Conservation (phyloP, 2,888 invertebrate species). For the Hypomecis atomaria region DNA sequence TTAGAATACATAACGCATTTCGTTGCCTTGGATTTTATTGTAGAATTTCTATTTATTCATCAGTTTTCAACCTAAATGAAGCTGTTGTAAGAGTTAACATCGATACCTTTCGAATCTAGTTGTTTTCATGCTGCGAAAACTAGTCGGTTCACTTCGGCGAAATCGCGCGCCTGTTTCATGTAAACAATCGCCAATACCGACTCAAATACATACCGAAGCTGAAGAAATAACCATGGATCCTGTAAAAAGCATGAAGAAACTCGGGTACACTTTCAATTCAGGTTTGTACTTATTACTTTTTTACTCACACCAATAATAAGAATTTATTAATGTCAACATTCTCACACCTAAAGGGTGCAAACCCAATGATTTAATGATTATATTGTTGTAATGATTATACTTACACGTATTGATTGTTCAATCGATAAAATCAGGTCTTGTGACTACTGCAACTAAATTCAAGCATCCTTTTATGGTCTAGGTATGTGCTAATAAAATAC, state of each 20-base stretch:
- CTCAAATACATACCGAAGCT: constrained; percentile 19
- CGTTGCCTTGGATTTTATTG: background rate
- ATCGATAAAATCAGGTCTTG: too few species aligned
- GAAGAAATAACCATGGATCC: constrained; percentile 55
- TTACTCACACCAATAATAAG: too few species aligned
- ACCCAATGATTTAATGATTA: too few species aligned
- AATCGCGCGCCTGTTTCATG: constrained; percentile 24
- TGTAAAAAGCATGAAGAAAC: constrained; percentile 71
- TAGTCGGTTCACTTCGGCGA: constrained; percentile 21
- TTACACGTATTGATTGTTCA: too few species aligned
- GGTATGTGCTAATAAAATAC: too few species aligned
- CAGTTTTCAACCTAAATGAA: background rate
- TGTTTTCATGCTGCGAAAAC: constrained; percentile 32
- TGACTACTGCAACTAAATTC: too few species aligned
- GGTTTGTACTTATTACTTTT: constrained; percentile 59
- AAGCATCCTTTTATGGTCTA: too few species aligned
- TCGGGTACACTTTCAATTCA: constrained; percentile 84
- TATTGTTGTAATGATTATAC: too few species aligned
- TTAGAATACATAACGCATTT: too few species aligned
- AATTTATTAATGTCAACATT: too few species aligned
- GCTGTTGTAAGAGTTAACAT: background rate
- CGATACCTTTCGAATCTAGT: background rate
- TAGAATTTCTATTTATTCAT: background rate
- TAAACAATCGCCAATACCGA: constrained; percentile 33
- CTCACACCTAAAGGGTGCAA: too few species aligned